Evolutionary conservation across 2,797 vertebrate species (phyloP), one percentile per base, ranked within the genome.

Genomic region (Arrhamphus sclerolepis): DNA sequence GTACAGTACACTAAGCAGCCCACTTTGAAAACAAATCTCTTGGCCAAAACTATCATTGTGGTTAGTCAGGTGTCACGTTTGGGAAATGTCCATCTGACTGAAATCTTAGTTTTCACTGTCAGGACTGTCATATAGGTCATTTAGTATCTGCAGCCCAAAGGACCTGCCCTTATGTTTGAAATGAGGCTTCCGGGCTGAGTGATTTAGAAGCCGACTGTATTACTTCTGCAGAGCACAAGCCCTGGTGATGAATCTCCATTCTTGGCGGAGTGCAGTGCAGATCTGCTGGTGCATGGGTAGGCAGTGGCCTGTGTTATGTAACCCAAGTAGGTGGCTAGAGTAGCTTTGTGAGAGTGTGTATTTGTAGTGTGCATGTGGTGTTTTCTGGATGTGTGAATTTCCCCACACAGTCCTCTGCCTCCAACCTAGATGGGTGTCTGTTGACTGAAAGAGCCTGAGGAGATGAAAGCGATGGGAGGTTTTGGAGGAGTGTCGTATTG

Each of bases 281-380:
- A 74, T 80, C 73, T 79, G 78, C 70, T 55, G 59, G 81, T 75
- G 86, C 78, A 85, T 54, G 81, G 85, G 89, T 89, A 87, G 90
- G 90, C 86, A 83, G 80, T 72, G 68, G 70, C 74, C 62, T 75
- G 68, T 65, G 84, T 94, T 94, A 92, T 87, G 88, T 91, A 93
- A 94, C 86, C 54, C 70, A 79, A 85, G 89, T 90, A 90, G 89
- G 87, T 86, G 87, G 87, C 87, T 80, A 79, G 86, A 88, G 86
- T 84, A 84, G 75, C 70, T 87, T 57, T 69, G 72, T 24, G 43
- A 54, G 61, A 50, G 72, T 49, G 76, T 72, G 51, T 68, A 63
- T 64, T 21, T 70, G 67, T 38, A 58, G 61, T 57, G 64, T 70
- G 58, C 29, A 6, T 70, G 70, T 73, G 70, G 59, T 75, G 43